Conservation (phyloP, 2,113 vertebrate genomes). For the Hyaena hyaena region DNA sequence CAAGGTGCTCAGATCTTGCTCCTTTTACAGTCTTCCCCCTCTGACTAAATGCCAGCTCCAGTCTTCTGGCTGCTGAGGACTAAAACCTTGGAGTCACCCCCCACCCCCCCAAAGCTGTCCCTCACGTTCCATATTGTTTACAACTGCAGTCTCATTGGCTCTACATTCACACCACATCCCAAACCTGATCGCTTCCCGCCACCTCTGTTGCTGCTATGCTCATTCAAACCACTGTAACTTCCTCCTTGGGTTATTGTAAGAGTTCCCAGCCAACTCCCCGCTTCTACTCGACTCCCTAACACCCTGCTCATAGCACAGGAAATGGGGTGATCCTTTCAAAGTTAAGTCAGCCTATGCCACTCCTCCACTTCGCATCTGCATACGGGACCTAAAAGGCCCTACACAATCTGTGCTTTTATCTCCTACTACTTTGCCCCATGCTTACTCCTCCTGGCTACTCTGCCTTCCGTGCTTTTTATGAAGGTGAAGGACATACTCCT, state of each 20-base stretch:
- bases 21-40: neutral
- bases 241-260: neutral
- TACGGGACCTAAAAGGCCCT: no score
- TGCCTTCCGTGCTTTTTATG: neutral
- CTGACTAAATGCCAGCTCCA: neutral
- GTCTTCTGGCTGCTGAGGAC: neutral
- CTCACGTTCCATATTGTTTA: neutral
- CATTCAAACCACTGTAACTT: neutral
- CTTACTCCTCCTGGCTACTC: neutral
- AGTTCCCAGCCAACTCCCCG: neutral
- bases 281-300: neutral
- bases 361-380: neutral
- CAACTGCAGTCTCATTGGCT: neutral
- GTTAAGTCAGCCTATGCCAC: neutral
- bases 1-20: neutral
- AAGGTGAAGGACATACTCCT: neutral
- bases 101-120: neutral
- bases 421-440: accelerated
- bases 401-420: neutral
- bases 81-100: neutral
- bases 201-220: neutral
- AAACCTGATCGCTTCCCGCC: neutral
- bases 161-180: neutral
- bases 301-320: neutral
- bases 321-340: neutral